Percentiles rank a stretch among this genome's conserved stretches.
phyloP scores from a whole-genome alignment of 2,888 invertebrate species.

The Steinernema scapterisci region DNA sequence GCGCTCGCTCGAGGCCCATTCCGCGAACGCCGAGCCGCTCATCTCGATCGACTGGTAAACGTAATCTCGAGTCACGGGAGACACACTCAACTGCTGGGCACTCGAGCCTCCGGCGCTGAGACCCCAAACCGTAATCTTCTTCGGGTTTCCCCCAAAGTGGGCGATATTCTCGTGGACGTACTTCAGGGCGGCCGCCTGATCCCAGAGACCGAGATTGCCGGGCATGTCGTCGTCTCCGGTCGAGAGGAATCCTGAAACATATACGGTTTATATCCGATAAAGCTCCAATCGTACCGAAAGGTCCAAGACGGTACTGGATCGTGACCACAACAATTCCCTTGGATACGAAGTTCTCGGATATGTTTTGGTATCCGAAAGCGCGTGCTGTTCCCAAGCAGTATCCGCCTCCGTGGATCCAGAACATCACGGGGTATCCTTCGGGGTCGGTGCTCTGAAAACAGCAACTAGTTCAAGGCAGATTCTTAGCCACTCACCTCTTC shows the following conservation, averaged over 20 bases:
- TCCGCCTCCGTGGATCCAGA: slow-evolving; percentile 44
- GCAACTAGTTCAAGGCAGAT: background rate
- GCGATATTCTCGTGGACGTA: slow-evolving; percentile 43
- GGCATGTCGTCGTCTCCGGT: slow-evolving; percentile 43
- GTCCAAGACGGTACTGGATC: slow-evolving; percentile 44
- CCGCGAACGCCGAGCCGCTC: slow-evolving; percentile 42
- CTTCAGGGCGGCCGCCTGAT: slow-evolving; percentile 40
- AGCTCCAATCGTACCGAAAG: slow-evolving; percentile 38
- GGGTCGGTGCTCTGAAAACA: slow-evolving; percentile 12
- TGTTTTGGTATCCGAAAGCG: slow-evolving; percentile 16
- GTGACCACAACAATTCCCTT: slow-evolving; percentile 46
- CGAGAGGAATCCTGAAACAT: slow-evolving; percentile 46
- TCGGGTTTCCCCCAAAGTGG: slow-evolving; percentile 43
- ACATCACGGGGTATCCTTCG: slow-evolving; percentile 36
- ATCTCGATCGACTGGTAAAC: slow-evolving; percentile 45
- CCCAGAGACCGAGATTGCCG: slow-evolving; percentile 49
- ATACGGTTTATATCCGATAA: no score
- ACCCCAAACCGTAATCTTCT: slow-evolving; percentile 45
- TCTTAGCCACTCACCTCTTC: background rate
- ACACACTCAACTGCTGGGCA: slow-evolving; percentile 36
- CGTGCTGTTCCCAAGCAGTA: slow-evolving; percentile 39
- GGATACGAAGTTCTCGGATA: slow-evolving; percentile 41
- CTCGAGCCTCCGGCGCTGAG: slow-evolving; percentile 43
- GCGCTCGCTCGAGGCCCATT: slow-evolving; percentile 37
- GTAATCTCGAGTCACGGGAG: slow-evolving; percentile 40